A percentile compares a stretch with the other conserved stretches of the same genome.
These are phyloP conservation scores for Phenganax stokvisi DNA, from an alignment of 92 coral and sea anemone species.

Conservation along the genomic window DNA sequence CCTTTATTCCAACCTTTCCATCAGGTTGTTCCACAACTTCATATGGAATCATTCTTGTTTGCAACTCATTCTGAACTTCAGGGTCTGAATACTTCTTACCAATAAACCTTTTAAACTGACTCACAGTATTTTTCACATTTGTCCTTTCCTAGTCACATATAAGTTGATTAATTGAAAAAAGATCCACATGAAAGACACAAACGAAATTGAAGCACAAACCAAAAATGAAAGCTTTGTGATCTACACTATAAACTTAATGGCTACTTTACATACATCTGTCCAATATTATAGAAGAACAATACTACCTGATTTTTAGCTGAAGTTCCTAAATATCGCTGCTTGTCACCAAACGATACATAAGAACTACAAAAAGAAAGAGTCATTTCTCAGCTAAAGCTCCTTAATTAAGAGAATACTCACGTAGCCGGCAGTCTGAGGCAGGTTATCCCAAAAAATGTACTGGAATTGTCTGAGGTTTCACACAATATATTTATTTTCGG, in stretches of 20 bases:
- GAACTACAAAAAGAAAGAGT: constrained; percentile 49
- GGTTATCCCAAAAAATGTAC: too few relatives aligned
- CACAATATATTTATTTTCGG: too few relatives aligned
- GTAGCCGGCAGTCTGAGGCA: background rate
- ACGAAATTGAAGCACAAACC: background rate
- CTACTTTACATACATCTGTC: background rate
- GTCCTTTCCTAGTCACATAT: constrained; percentile 59
- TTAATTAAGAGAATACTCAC: background rate
- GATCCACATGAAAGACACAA: background rate
- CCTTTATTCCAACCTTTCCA: constrained; percentile 81
- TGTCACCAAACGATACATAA: constrained; percentile 88
- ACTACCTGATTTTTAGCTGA: constrained; percentile 89
- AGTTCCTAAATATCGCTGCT: constrained; percentile 68
- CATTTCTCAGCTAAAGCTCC: background rate
- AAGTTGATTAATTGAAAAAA: constrained; percentile 2
- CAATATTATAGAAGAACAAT: background rate
- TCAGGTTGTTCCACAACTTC: constrained; percentile 63
- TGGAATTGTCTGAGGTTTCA: too few relatives aligned
- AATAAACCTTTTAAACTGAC: constrained; percentile 81
- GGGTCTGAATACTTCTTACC: constrained; percentile 88
- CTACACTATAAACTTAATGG: background rate
- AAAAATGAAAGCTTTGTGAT: background rate
- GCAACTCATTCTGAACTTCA: constrained; percentile 60
- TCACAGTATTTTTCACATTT: constrained; percentile 77
- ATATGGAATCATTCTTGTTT: constrained; percentile 50